Evolutionary conservation across 2,888 invertebrate genomes (phyloP), one percentile per base, ranked within the genome.

Genomic region (Trachelus troglodyta): DNA sequence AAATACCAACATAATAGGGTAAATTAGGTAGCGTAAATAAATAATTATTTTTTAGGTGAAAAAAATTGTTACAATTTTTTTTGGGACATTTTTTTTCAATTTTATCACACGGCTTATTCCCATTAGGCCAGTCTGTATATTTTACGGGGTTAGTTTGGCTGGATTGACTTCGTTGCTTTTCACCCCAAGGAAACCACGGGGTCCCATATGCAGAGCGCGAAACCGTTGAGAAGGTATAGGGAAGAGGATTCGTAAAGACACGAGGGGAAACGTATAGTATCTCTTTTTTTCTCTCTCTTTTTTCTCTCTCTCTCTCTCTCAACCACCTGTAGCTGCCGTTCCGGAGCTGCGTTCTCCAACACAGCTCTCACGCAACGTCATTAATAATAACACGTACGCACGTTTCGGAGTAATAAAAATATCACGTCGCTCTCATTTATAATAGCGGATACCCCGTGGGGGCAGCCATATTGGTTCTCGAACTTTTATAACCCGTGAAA

Each of bases 301-400:
- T 68, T 78, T 11, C 34, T 11, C 11, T 35, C 69, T 69, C 1
- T 69, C 9, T 71, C 80, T 79, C 83, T 82, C 85, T 69, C 78
- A 87, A 87, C 88, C 88, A 88, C 88, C 88, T 88, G 88, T 88
- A 85, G 88, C 88, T 88, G 76, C 80, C 79, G 78, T 68, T 77
- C 73, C 73, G 74, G 75, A 69, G 81, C 76, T 79, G 78, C 77
- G 79, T 82, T 56, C 40, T 56, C 40, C 15, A 23, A 56, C 23
- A 6, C 40, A 56, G 40, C 83, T 80, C 81, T 84, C 82, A 86
- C 85, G 86, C 86, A 85, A 86, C 81, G 82, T 84, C 85, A 85
- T 85, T 86, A 85, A 87, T 88, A 88, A 88, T 83, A 83, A 85
- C 82, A 81, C 81, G 77, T 80, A 77, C 76, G 71, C 71, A 33